A percentile compares a stretch with the other conserved stretches of the same genome.
These are phyloP conservation scores for Microdon myrmicae DNA, from an alignment of 2,888 invertebrate genomes.

Conservation along the genomic window DNA sequence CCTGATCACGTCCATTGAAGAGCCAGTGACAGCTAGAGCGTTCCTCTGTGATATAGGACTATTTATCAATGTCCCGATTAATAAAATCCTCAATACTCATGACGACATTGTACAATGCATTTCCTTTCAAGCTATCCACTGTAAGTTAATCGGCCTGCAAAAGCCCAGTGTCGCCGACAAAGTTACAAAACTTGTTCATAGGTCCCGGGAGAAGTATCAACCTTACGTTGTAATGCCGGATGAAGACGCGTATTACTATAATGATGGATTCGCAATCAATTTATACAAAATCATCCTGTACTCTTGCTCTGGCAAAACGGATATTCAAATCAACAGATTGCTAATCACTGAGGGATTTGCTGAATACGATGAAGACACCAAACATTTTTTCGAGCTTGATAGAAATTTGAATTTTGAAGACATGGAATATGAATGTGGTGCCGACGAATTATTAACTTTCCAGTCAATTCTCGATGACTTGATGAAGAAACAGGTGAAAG, in stretches of 20 bases:
- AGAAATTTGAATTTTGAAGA: slow-evolving; percentile 17
- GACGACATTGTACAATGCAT: slow-evolving; percentile 37
- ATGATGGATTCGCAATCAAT: slow-evolving; percentile 1
- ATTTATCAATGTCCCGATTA: slow-evolving; percentile 6
- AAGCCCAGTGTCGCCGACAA: slow-evolving; percentile 24
- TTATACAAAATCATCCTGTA: slow-evolving; percentile 32
- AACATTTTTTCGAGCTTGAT: slow-evolving; percentile 53
- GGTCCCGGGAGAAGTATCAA: slow-evolving; percentile 9
- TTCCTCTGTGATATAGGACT: slow-evolving; percentile 34
- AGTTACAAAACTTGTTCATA: slow-evolving; percentile 9
- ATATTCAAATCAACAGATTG: slow-evolving; percentile 48
- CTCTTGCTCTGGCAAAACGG: slow-evolving; percentile 26
- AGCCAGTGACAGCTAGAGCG: slow-evolving; percentile 33
- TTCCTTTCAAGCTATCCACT: slow-evolving; percentile 56
- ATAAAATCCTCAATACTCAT: slow-evolving; percentile 13
- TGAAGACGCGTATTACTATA: background rate
- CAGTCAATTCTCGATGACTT: slow-evolving; percentile 18
- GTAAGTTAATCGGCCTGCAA: slow-evolving; percentile 54
- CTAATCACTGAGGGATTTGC: slow-evolving; percentile 53
- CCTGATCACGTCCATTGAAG: slow-evolving; percentile 20
- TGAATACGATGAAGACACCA: slow-evolving; percentile 40
- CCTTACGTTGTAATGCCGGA: slow-evolving; percentile 23
- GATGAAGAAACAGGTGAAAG: slow-evolving; percentile 22
- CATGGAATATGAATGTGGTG: slow-evolving; percentile 29
- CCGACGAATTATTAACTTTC: slow-evolving; percentile 24